Base-by-base conservation (phyloP, 1,140 invertebrate species). In the Drosophila kurseongensis region DNA sequence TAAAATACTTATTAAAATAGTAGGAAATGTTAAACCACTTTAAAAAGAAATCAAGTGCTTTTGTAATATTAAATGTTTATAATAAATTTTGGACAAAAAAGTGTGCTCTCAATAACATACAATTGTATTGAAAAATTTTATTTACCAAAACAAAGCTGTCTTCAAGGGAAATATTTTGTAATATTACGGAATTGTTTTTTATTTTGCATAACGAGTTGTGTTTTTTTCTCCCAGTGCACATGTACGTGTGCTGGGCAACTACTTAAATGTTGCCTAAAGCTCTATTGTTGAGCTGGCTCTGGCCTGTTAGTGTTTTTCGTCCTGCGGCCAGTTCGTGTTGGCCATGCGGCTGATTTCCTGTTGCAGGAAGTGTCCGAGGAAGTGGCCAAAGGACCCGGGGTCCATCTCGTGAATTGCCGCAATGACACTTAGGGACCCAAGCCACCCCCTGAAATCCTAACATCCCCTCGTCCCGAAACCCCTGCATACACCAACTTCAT, bases 301-400 rank as follows among this genome's bases (percentile, higher is more conserved):
- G 41, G 41, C 32, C 58, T 18, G 18, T 32, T 62, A 18, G 13
- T 35, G 35, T 32, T 71, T 71, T 58, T 48, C 29, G 47, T 32
- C 12, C 42, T 41, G 23, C 12, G 13, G n/a, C 44, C 38, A 48
- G 44, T 75, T 63, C 68, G 67, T 78, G 73, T 36, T 59, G 45
- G 41, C 56, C 73, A 59, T 73, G 79, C 54, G 47, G 61, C 65
- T 60, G 79, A 73, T 67, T 86, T 88, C 84, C 84, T 72, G 79
- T 72, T 88, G 79, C 83, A 88, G 83, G 83, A 88, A 78, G 76
- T 88, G 84, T 83, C 69, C 42, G 47, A 79, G 83, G 83, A 82
- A 77, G 68, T 78, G 84, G 50, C 27, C 12, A 12, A 45, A 36
- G 48, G 40, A 48, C 18, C 58, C 44, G 27, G 42, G 23, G 14